Percentiles rank a stretch among this genome's conserved stretches.
Conservation (phyloP, 2,797 vertebrate genomes). For the Tapera naevia region DNA sequence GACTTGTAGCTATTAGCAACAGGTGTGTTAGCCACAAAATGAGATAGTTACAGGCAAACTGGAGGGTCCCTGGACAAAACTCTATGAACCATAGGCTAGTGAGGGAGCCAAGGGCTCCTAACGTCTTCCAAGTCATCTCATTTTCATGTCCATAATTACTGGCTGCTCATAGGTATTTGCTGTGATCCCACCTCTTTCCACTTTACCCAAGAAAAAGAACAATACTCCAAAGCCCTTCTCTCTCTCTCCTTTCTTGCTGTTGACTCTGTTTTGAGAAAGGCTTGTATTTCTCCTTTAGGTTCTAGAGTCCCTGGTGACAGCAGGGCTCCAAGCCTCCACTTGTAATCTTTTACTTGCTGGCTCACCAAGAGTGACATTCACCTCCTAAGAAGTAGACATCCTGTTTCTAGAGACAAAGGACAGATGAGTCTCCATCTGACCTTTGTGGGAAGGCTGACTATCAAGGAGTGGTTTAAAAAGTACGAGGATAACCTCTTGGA, state of each 20-base stretch:
- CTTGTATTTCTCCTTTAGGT: neutral
- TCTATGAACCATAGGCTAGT: accelerated
- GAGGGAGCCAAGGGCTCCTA: neutral
- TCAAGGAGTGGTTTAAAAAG: neutral
- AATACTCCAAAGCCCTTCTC: neutral
- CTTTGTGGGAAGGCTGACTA: neutral
- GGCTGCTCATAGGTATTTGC: neutral
- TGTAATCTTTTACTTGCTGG: neutral
- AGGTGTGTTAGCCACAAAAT: neutral
- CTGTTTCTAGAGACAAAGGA: neutral
- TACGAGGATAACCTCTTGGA: neutral
- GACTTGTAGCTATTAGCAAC: neutral
- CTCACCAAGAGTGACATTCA: neutral
- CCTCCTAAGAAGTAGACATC: neutral
- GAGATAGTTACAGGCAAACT: neutral
- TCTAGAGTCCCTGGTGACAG: neutral
- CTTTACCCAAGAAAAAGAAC: neutral
- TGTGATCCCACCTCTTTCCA: neutral
- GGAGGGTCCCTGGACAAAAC: neutral
- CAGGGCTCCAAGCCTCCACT: neutral
- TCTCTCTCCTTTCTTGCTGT: neutral
- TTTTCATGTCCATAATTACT: neutral
- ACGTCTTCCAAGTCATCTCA: neutral
- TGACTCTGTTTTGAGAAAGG: neutral
- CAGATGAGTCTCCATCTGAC: neutral